Base-by-base conservation (phyloP, 2,113 vertebrate genomes). In the Machaerirhynchus nigripectus region DNA sequence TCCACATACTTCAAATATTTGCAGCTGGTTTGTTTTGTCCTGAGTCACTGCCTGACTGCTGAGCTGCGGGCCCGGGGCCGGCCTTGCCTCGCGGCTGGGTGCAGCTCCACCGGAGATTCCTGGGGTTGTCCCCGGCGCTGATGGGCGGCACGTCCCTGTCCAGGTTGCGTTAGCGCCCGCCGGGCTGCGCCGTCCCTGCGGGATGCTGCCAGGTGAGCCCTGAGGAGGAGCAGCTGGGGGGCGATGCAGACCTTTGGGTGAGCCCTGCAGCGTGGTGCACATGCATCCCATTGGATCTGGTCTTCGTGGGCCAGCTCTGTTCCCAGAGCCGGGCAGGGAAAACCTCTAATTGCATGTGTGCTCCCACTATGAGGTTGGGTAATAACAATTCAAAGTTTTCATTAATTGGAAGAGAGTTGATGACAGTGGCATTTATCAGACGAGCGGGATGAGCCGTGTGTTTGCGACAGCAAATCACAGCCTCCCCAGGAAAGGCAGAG, bases 1-100 rank as follows among this genome's bases (percentile, higher is more conserved):
- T 95, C 84, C 64, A 60, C 93, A 96, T 95, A 74, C 68, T 94
- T 96, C 68, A 80, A 39, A 94, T 96, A 93, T 96, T 96, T 96
- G 95, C 92, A 97, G 92, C 89, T 91, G 92, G 64, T 95, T 93
- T 93, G 82, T 88, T 95, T 93, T 93, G 85, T 88, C 93, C 92
- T 90, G 92, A 93, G 78, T 96, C 96, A 90, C 19, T 44, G 82
- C 82, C 84, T 64, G 85, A 26, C 85, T 75, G 82, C 93, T 24
- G 90, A 88, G 90, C 76, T 8, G 87, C 7, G 87, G 89, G 61
- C 49, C 49, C 17, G 57, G 55, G 81, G 81, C 77, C 30, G 73
- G 65, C 57, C 74, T 92, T 4, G 7, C 18, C 65, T 27, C 0
- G 11, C 3, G 3, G 28, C 33, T 60, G 52, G 56, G 39, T 47